Percentiles rank a stretch among this genome's conserved stretches.
phyloP scores from a whole-genome alignment of 2,113 vertebrate species.

The Chrysochloris asiatica region DNA sequence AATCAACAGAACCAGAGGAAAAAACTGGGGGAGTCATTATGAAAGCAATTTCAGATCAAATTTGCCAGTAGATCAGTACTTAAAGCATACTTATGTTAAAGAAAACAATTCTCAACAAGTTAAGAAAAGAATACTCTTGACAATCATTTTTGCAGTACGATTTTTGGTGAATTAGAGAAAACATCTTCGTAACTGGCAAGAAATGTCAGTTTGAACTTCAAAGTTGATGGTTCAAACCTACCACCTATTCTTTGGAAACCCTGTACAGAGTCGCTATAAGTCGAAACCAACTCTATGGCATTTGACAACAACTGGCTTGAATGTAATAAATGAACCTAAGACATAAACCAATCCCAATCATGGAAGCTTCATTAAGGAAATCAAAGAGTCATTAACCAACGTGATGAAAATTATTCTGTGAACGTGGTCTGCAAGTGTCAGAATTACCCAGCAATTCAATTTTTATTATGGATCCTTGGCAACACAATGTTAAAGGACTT shows the following conservation, averaged over 20 bases:
- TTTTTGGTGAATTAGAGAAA: neutral
- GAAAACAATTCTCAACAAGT: neutral
- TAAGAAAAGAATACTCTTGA: constrained; percentile 9
- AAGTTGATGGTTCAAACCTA: too few relatives aligned
- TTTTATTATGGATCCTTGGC: constrained; percentile 36
- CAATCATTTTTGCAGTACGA: neutral
- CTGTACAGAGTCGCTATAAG: too few relatives aligned
- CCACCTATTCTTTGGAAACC: too few relatives aligned
- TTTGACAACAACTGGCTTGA: too few relatives aligned
- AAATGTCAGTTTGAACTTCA: too few relatives aligned
- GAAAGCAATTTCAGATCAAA: constrained; percentile 40
- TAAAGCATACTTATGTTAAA: neutral
- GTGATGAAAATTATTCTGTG: constrained; percentile 25
- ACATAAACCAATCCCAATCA: neutral
- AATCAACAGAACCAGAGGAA: neutral
- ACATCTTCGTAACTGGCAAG: neutral
- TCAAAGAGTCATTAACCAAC: constrained; percentile 47
- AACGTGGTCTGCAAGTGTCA: neutral
- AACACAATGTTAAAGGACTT: too few relatives aligned
- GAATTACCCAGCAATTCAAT: constrained; percentile 45
- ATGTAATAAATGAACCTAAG: neutral
- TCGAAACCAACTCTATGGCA: too few relatives aligned
- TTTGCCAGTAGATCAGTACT: neutral
- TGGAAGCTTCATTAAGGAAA: constrained; percentile 9
- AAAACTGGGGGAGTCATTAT: neutral